phyloP scores from a whole-genome alignment of 2,797 vertebrate genomes.

The Neosalanx taihuensis region DNA sequence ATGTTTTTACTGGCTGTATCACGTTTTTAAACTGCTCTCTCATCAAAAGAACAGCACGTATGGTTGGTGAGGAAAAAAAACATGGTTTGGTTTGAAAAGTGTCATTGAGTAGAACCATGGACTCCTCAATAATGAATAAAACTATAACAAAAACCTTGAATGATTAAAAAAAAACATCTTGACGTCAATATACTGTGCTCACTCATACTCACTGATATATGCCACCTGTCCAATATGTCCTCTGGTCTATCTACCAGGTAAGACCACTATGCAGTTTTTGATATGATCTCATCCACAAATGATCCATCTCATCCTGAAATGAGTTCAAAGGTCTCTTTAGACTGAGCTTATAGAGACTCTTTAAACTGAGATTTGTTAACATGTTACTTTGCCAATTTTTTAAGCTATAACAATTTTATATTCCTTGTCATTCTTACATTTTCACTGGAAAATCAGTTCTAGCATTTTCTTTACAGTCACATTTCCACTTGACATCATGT shows the following conservation, averaged over 20 bases:
- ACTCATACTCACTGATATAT: no score
- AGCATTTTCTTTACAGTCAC: background rate
- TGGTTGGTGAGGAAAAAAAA: constrained; percentile 47
- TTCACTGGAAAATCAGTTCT: background rate
- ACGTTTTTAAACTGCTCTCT: constrained; percentile 51
- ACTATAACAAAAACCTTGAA: constrained; percentile 33
- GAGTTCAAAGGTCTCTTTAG: background rate
- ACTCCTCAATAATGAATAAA: constrained; percentile 36
- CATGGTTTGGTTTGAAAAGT: constrained; percentile 24
- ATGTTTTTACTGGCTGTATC: constrained; percentile 37
- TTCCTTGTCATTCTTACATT: background rate
- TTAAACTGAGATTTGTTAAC: background rate
- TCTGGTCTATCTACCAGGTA: background rate
- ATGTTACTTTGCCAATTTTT: background rate
- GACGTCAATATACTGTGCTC: no score
- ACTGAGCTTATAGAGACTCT: background rate
- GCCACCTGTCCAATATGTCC: background rate
- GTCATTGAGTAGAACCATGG: constrained; percentile 8
- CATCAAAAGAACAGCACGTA: constrained; percentile 40
- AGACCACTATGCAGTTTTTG: background rate
- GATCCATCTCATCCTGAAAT: background rate
- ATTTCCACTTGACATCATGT: constrained; percentile 1
- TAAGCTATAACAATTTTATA: background rate
- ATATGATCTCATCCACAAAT: background rate
- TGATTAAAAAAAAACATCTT: constrained; percentile 23